Conservation (phyloP, 2,113 vertebrate genomes). For the Poecilia latipinna region DNA sequence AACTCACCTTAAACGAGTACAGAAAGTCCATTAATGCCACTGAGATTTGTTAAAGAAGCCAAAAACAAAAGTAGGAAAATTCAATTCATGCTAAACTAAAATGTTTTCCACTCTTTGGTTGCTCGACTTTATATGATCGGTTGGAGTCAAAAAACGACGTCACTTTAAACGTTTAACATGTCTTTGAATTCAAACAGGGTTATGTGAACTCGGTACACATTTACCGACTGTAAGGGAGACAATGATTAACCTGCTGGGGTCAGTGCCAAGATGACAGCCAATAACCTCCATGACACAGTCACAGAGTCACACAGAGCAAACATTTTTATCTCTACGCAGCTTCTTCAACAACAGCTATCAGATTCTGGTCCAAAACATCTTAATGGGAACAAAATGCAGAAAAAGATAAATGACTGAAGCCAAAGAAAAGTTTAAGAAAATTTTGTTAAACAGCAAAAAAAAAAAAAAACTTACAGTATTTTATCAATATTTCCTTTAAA, state of each 20-base stretch:
- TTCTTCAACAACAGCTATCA: slow-evolving; percentile 3
- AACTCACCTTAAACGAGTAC: slow-evolving; percentile 69
- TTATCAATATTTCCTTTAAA: background rate
- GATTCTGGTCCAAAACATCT: background rate
- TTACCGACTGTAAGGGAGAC: slow-evolving; percentile 35
- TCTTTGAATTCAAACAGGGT: slow-evolving; percentile 49
- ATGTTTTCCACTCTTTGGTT: background rate
- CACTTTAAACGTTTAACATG: background rate
- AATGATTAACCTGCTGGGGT: slow-evolving; percentile 76
- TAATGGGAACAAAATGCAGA: background rate
- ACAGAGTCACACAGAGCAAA: slow-evolving; percentile 53
- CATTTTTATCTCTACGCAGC: slow-evolving; percentile 52
- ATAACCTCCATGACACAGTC: slow-evolving; percentile 31
- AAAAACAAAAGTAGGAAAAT: background rate
- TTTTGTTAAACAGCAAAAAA: background rate
- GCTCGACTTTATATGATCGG: too few relatives aligned
- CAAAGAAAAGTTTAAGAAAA: background rate
- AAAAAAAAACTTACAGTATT: background rate
- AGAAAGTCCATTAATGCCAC: slow-evolving; percentile 69
- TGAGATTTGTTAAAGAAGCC: background rate
- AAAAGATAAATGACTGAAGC: background rate
- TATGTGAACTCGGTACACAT: slow-evolving; percentile 42
- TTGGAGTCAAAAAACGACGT: slow-evolving; percentile 13
- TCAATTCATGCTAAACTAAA: background rate
- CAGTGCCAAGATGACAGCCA: slow-evolving; percentile 38